Base-by-base conservation (phyloP, 2,797 vertebrate genomes). In the Sylvia borin region DNA sequence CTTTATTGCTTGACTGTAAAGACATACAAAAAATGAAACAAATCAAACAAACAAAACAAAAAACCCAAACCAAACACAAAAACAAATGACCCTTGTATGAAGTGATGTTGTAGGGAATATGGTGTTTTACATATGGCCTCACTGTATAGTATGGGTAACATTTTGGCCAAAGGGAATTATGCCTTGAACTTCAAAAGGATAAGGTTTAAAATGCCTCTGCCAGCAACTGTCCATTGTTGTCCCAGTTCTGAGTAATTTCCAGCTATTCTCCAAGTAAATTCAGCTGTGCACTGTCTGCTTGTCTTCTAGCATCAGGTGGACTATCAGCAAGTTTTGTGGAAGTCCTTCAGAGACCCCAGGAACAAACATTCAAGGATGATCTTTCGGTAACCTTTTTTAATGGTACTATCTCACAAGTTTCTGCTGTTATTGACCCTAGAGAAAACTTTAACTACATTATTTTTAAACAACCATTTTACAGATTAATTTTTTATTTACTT, bases 401-500 rank as follows among this genome's bases (percentile, higher is more conserved):
- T 19, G 53, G 29, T 48, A 31, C 27, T 72, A 1, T 51, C 24
- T 61, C 66, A 68, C 38, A 79, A 50, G 34, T 50, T 84, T 70
- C 45, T 88, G 42, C 55, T 78, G 64, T 17, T 64, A 40, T 76
- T 84, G 25, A 74, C 26, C 40, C 43, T 68, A n/a, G 51, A 73
- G 62, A 92, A 80, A 83, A 77, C 8, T 79, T 54, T 1, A 8
- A 58, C 48, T 65, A 27, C 24, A 8, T 68, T 92, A 43, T 60
- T 88, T 79, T 82, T 85, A 96, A 95, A 73, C 36, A n/a, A 87
- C 22, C 5, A 36, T 86, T 95, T 64, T 86, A 75, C 40, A 53
- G n/a, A 66, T 67, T 50, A 80, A 24, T 80, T 93, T 87, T 87
- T 85, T 3, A 84, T 91, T 85, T 91, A 42, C 32, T 74, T 71